Evolutionary conservation across 2,113 vertebrate species (phyloP).

Genomic region (Nibea coibor): DNA sequence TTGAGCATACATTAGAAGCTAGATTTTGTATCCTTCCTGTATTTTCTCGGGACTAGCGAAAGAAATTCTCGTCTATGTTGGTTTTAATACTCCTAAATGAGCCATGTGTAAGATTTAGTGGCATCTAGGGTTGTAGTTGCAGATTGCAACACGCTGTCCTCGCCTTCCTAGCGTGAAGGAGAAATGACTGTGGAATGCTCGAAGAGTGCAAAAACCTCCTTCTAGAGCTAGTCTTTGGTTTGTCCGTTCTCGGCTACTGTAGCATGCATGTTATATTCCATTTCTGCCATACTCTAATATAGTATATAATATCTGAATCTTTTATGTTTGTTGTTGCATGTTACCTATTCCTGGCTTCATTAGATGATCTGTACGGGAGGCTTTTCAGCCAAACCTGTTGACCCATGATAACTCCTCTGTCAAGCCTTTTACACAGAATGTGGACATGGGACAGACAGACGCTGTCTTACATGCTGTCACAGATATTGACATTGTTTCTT

Average conservation of each 20-base stretch:
- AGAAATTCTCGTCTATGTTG: neutral
- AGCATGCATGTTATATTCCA: too few species aligned
- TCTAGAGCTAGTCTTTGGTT: too few species aligned
- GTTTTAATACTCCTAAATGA: neutral
- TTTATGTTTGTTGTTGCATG: too few species aligned
- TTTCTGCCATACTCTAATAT: too few species aligned
- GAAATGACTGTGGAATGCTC: too few species aligned
- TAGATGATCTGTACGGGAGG: neutral
- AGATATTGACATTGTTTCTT: neutral
- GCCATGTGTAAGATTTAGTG: too few species aligned
- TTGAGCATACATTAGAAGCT: neutral
- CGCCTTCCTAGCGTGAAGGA: too few species aligned
- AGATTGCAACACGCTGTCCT: too few species aligned
- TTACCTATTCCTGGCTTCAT: neutral
- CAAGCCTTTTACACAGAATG: neutral
- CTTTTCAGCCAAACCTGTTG: constrained; percentile 1
- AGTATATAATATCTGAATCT: too few species aligned
- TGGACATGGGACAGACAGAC: neutral
- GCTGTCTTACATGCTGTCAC: constrained; percentile 4
- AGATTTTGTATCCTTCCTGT: neutral
- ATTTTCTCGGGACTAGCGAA: neutral
- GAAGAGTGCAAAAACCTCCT: too few species aligned
- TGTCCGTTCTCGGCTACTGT: too few species aligned
- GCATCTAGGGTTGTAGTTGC: too few species aligned
- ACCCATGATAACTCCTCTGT: neutral